Conservation (phyloP, 2,797 vertebrate genomes). For the Amazona finschi region DNA sequence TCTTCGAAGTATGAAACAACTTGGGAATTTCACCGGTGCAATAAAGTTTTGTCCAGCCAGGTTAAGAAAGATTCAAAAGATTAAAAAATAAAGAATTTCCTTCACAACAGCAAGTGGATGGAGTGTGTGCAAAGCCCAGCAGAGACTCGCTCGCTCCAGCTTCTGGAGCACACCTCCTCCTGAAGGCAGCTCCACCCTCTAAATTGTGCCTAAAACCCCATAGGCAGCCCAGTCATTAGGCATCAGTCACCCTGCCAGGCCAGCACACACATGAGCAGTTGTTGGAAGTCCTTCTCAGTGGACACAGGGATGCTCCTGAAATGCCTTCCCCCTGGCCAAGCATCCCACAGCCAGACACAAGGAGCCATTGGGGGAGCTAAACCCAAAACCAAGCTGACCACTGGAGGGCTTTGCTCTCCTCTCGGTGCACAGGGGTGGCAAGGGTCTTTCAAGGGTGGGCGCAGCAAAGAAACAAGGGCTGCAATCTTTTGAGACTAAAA, state of each 20-base stretch:
- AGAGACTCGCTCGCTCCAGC: not conserved
- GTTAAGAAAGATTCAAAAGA: not conserved
- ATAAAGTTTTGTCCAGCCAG: constrained; percentile 64
- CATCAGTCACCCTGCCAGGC: not conserved
- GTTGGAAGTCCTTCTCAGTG: not conserved
- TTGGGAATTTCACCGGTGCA: constrained; percentile 39
- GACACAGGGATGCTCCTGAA: not conserved
- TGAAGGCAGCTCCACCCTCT: constrained; percentile 67
- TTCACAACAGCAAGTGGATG: not conserved
- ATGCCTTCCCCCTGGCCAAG: not conserved
- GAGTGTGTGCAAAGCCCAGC: not conserved
- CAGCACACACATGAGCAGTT: not conserved
- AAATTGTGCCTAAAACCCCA: not conserved
- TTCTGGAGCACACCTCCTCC: constrained; percentile 45
- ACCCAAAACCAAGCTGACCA: not conserved
- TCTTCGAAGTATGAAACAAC: not conserved
- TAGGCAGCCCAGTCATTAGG: not conserved
- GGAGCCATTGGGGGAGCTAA: not conserved
- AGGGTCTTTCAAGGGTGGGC: not conserved
- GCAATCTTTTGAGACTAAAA: not conserved
- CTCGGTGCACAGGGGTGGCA: accelerated
- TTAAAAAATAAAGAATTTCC: not conserved
- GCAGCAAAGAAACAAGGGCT: not conserved
- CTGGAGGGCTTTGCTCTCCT: not conserved
- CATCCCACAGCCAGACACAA: not conserved